phyloP scores from a whole-genome alignment of 2,797 vertebrate genomes.

The Propithecus perrieri region DNA sequence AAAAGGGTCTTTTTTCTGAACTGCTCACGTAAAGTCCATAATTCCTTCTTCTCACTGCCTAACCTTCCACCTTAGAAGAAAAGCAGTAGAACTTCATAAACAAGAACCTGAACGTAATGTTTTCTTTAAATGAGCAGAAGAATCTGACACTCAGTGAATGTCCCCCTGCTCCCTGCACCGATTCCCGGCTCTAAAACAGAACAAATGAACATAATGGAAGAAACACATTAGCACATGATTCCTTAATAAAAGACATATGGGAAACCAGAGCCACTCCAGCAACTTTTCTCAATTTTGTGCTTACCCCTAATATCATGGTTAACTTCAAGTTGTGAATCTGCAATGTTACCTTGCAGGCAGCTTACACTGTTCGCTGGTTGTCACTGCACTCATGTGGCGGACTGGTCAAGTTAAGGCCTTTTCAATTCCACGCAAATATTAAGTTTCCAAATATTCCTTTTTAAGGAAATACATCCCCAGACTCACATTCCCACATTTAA shows the following conservation, averaged over 20 bases:
- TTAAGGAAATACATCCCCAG: conserved; percentile 18
- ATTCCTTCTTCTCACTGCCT: not conserved
- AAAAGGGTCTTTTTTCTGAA: not conserved
- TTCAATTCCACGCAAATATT: not conserved
- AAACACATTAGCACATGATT: conserved; percentile 53
- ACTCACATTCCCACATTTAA: not conserved
- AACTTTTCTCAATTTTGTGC: not conserved
- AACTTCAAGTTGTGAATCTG: not conserved
- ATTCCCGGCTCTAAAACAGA: conserved; percentile 65
- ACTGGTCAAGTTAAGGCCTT: not conserved
- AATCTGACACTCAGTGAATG: not conserved
- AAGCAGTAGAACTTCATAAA: not conserved
- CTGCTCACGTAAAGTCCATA: rapidly evolving
- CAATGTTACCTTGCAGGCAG: not conserved
- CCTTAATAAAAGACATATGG: conserved; percentile 68
- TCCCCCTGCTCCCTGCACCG: not conserved
- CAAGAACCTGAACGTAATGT: not conserved
- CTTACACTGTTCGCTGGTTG: not conserved
- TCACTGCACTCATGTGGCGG: not conserved
- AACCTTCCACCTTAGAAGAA: not conserved
- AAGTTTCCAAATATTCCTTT: not conserved
- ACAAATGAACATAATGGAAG: conserved; percentile 61
- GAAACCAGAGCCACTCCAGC: not conserved
- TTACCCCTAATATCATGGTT: not conserved
- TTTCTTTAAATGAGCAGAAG: not conserved